Evolutionary conservation across 2,888 invertebrate species (phyloP), one percentile per base, ranked within the genome.

Genomic region (Operophtera brumata): DNA sequence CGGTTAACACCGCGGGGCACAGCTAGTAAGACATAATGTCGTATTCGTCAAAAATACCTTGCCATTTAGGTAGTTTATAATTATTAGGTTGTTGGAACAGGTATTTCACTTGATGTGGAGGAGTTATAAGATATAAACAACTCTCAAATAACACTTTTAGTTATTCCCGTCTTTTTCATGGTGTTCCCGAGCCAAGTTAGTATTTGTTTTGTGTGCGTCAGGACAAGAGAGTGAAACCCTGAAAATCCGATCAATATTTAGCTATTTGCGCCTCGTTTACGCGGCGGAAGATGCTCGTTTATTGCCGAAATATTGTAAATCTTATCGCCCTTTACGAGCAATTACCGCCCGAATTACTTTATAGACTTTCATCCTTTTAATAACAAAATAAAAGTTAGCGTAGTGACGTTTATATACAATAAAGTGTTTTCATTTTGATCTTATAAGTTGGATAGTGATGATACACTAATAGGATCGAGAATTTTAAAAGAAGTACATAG

Each of bases 301-400:
- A 59, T 56, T 35, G 43, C 52, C 49, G 39, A 54, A 55, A 62
- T 61, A 64, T 61, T 57, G 57, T 64, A 62, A 59, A 62, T 62
- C 61, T 57, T 59, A 58, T 59, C 50, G 54, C 54, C 36, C 14
- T 64, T 64, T 57, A 64, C 56, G 60, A 64, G 62, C 64, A 60
- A 57, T 64, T 59, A 57, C 55, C 44, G 46, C 41, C 51, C 47
- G 42, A 46, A 59, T 59, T 54, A 63, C 59, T 57, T 54, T 51
- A 57, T 53, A 54, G 52, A 55, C 47, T 58, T 57, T 54, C 40
- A 50, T 50, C 46, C 54, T 47, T 47, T 50, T 39, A 39, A 48
- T 44, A 54, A 46, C 37, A 47, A 43, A 51, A 50, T 46, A 49
- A 64, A 57, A 46, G 46, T 54, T 39, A 54, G 41, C 48, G 20